Conservation (phyloP, 2,113 vertebrate genomes). For the Cariama cristata region DNA sequence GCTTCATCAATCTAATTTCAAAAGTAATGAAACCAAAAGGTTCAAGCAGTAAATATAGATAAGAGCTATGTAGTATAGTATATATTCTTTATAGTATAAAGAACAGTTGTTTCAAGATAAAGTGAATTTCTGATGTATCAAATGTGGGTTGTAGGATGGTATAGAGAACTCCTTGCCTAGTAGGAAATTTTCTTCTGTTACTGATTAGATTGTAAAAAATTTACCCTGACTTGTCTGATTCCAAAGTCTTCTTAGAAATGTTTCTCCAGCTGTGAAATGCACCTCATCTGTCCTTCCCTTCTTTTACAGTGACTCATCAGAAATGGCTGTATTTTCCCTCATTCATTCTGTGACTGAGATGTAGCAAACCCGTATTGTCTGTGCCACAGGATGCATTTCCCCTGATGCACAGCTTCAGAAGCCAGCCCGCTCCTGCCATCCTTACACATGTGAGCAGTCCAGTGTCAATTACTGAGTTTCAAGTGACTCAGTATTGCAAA, state of each 20-base stretch:
- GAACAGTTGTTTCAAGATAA: neutral
- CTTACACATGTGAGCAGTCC: accelerated
- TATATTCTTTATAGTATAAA: neutral
- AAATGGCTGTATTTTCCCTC: neutral
- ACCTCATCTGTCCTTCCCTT: neutral
- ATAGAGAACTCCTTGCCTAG: neutral
- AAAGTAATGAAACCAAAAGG: neutral
- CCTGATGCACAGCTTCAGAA: neutral
- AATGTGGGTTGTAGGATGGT: neutral
- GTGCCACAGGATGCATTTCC: neutral
- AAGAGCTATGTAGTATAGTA: neutral
- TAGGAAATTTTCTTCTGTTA: neutral
- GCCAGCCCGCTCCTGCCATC: neutral
- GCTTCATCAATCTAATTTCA: neutral
- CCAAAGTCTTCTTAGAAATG: neutral
- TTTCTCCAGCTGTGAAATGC: neutral
- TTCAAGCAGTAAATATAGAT: neutral
- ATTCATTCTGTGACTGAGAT: neutral
- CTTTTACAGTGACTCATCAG: neutral
- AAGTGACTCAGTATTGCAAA: neutral
- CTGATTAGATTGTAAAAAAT: neutral
- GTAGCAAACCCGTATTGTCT: neutral
- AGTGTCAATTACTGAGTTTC: accelerated
- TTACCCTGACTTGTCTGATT: neutral
- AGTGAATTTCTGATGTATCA: neutral